Evolutionary conservation across 2,888 invertebrate genomes (phyloP).

Genomic region (Platypus cylindrus): DNA sequence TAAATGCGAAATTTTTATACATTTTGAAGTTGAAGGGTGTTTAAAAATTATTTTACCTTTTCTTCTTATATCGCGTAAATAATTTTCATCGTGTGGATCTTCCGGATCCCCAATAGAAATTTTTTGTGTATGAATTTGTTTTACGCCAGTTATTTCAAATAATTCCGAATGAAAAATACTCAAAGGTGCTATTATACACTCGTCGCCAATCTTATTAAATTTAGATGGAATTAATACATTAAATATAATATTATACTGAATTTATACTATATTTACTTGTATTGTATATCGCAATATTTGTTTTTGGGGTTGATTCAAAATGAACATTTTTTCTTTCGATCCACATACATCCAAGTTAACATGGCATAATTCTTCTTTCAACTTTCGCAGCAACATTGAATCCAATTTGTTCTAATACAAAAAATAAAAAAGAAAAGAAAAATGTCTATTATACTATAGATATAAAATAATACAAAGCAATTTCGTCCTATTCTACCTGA

Average conservation of each 20-base stretch:
- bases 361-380: conserved; percentile 86
- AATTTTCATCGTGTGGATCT: conserved; percentile 89
- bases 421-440: too few relatives aligned
- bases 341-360: conserved; percentile 83
- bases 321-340: conserved; percentile 69
- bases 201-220: conserved; percentile 55
- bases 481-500: conserved; percentile 17
- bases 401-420: conserved; percentile 63
- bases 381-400: conserved; percentile 62
- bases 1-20: not conserved
- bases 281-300: conserved; percentile 60
- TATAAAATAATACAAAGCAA: not conserved
- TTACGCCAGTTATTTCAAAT: conserved; percentile 69
- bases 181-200: conserved; percentile 82
- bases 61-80: conserved; percentile 71
- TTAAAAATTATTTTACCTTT: conserved; percentile 30
- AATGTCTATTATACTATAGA: not conserved
- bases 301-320: conserved; percentile 58
- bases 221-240: not conserved
- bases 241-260: not conserved
- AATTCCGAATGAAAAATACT: conserved; percentile 81
- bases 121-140: conserved; percentile 60
- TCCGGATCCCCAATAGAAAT: conserved; percentile 67
- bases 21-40: not conserved
- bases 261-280: conserved; percentile 34